Percentiles rank a stretch among this genome's conserved stretches.
phyloP scores from a whole-genome alignment of 1,140 invertebrate species.

The Meloidogyne floridensis region DNA sequence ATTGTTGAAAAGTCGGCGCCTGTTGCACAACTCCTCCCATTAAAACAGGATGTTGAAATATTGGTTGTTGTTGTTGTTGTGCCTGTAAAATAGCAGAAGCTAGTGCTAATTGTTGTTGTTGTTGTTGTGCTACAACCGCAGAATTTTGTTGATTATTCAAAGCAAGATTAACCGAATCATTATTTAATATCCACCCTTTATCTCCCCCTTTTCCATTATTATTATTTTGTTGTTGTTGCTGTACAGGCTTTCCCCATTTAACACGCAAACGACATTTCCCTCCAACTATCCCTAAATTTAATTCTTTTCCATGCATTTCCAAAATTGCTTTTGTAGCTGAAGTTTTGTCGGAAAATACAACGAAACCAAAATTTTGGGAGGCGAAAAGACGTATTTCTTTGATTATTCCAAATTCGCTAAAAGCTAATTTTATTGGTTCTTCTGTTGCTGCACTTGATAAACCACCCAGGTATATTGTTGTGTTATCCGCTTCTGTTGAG shows the following conservation, averaged over 20 bases:
- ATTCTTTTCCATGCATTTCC: slow-evolving; percentile 37
- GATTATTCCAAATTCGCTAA: slow-evolving; percentile 88
- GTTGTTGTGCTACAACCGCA: not conserved
- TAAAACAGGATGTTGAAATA: not conserved
- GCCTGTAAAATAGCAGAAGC: not conserved
- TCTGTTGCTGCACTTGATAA: slow-evolving; percentile 73
- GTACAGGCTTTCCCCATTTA: slow-evolving; percentile 20
- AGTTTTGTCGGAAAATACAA: slow-evolving; percentile 93
- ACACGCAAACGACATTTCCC: slow-evolving; percentile 28
- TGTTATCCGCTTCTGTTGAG: slow-evolving; percentile 95
- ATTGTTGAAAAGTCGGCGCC: not conserved
- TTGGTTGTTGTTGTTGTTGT: slow-evolving; percentile 26
- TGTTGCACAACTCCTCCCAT: not conserved
- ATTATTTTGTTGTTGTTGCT: not conserved
- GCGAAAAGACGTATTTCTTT: slow-evolving; percentile 98
- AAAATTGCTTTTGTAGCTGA: slow-evolving; percentile 32
- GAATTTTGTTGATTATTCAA: slow-evolving; percentile 18
- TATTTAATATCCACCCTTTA: not conserved
- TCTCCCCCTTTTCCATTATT: not conserved
- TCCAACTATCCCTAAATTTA: slow-evolving; percentile 26
- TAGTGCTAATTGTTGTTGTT: slow-evolving; percentile 20
- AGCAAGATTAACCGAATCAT: not conserved
- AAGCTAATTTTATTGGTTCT: slow-evolving; percentile 93
- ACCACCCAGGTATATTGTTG: slow-evolving; percentile 97
- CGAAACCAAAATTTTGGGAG: slow-evolving; percentile 97